A percentile compares a stretch with the other conserved stretches of the same genome.
Evolutionary conservation across 1,140 invertebrate species (phyloP).

Genomic region (Hylaeus anthracinus): DNA sequence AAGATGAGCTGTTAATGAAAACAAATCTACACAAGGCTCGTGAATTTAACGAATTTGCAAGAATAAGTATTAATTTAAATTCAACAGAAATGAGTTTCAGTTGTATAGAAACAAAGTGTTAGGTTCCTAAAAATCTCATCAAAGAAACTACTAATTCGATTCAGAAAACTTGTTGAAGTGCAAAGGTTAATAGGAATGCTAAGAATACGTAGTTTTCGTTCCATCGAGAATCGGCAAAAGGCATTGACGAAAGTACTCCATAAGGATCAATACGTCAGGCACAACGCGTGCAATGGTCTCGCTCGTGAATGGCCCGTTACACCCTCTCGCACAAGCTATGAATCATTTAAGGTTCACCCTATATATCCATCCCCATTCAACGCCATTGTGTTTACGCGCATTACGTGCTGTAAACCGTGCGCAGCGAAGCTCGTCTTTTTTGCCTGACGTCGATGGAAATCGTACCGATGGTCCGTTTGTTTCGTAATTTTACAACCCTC

Average conservation of each 20-base stretch:
- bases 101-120: no score
- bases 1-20: no score
- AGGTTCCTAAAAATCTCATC: no score
- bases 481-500: neutral
- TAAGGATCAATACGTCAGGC: conserved; percentile 61
- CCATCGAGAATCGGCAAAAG: conserved; percentile 8
- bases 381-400: conserved; percentile 39
- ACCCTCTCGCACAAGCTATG: conserved; percentile 51
- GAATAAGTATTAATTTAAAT: no score
- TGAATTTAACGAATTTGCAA: no score
- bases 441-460: conserved; percentile 19
- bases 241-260: conserved; percentile 20
- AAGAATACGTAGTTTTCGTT: neutral
- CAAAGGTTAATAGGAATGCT: no score
- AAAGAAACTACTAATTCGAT: no score
- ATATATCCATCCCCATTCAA: conserved; percentile 40
- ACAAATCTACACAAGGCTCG: no score
- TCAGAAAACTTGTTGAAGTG: no score
- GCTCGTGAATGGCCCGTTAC: conserved; percentile 59
- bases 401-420: conserved; percentile 29
- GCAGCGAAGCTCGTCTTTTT: conserved; percentile 21
- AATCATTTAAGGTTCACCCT: conserved; percentile 65
- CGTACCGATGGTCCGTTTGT: neutral
- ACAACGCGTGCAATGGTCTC: conserved; percentile 40
- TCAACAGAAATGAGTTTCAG: no score